Conservation (phyloP, 2,113 vertebrate genomes). For the Nothobranchius kuhntae region DNA sequence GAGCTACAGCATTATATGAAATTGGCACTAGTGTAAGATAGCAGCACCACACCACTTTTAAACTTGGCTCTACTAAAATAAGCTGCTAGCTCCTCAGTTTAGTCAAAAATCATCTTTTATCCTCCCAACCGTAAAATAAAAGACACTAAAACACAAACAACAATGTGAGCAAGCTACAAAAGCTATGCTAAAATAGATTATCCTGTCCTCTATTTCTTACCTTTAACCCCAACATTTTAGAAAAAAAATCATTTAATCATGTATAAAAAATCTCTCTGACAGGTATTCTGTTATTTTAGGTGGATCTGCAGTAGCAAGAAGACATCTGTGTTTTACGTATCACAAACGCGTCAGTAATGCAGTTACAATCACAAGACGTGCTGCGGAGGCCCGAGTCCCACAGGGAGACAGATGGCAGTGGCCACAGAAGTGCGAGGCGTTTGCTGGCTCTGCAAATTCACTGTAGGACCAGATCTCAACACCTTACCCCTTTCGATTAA, state of each 20-base stretch:
- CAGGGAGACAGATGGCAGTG: constrained; percentile 80
- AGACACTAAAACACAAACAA: too few species aligned
- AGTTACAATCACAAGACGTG: constrained; percentile 55
- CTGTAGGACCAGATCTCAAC: constrained; percentile 73
- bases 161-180: too few species aligned
- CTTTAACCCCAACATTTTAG: background rate
- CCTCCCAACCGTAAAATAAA: too few species aligned
- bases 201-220: too few species aligned
- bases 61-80: too few species aligned
- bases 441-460: constrained; percentile 77
- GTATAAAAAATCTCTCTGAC: background rate
- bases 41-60: too few species aligned
- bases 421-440: constrained; percentile 69
- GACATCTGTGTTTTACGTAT: constrained; percentile 57
- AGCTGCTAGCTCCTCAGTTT: too few species aligned
- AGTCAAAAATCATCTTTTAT: too few species aligned
- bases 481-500: constrained; percentile 76
- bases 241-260: background rate
- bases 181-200: too few species aligned
- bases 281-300: constrained; percentile 39
- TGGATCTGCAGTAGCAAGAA: constrained; percentile 29
- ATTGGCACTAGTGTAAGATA: too few species aligned
- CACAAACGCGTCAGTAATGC: constrained; percentile 58
- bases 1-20: too few species aligned
- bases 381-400: constrained; percentile 63